These are phyloP conservation scores for Drosophila rellima DNA, from an alignment of 2,888 invertebrate genomes.

Conservation along the genomic window DNA sequence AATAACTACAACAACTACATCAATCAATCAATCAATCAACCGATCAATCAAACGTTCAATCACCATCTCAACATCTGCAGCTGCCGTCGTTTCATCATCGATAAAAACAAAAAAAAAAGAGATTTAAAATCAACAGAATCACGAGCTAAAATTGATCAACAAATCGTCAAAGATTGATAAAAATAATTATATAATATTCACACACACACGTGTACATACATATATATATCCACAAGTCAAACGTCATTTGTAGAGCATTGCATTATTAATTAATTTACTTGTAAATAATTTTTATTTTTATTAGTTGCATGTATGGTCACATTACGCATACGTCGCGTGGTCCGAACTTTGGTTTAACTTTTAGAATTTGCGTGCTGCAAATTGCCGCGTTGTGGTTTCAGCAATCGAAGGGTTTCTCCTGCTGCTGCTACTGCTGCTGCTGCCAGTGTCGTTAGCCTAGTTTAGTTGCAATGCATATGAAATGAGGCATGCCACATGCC, in stretches of 20 bases:
- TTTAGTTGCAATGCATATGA: constrained; percentile 62
- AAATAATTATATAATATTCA: constrained; percentile 18
- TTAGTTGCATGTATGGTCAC: constrained; percentile 27
- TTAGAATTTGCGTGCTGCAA: constrained; percentile 47
- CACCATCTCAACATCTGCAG: constrained; percentile 47
- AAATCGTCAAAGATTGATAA: constrained; percentile 2
- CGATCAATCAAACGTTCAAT: constrained; percentile 41
- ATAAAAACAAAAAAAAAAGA: constrained; percentile 13
- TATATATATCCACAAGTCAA: not conserved
- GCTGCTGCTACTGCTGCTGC: constrained; percentile 5
- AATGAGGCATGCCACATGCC: constrained; percentile 43
- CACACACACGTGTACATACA: constrained; percentile 12
- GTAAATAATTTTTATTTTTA: not conserved
- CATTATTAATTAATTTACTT: not conserved
- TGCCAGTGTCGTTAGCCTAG: constrained; percentile 65
- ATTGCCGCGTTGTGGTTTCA: constrained; percentile 34
- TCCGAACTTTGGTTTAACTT: constrained; percentile 36
- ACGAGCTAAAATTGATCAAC: constrained; percentile 11
- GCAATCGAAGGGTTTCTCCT: constrained; percentile 6
- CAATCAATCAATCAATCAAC: constrained; percentile 57
- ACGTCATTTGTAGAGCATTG: constrained; percentile 2
- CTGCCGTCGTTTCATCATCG: constrained; percentile 63
- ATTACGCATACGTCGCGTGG: constrained; percentile 60
- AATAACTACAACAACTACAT: constrained; percentile 58
- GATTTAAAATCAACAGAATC: constrained; percentile 13